Evolutionary conservation across 2,888 invertebrate genomes (phyloP), one percentile per base, ranked within the genome.

Genomic region (Quadroppia sp.): DNA sequence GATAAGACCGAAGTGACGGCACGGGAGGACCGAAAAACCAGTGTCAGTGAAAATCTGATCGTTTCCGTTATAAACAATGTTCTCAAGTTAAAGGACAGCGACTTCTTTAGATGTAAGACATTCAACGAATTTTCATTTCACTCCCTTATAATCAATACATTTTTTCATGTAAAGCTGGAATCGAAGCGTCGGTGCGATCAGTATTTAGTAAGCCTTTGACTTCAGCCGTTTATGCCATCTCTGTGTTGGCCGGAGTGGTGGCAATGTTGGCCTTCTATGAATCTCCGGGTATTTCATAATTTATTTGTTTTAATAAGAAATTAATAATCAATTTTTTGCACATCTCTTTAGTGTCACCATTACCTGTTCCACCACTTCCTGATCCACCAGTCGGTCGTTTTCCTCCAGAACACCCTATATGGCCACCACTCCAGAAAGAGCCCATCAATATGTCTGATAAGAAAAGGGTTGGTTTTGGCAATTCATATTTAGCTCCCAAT

Each of bases 381-480:
- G 74, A 76, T 36, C 76, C 76, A 15, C 76, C 76, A 28, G 76
- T 76, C 25, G 76, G 76, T 9, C 73, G 76, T 20, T 76, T 76
- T 30, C 76, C 76, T 42, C 76, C 76, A 7, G 76, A 76, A 45
- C 74, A 75, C 42, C 76, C 76, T 36, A 67, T 75, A 36, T 75
- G 74, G 75, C 76, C 76, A 20, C 73, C 75, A 71, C 56, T 42
- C 1, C 69, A 42, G n/a, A 40, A 45, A 23, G 69, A 69, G 2
- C 45, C 69, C 1, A 11, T 69, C 1, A 0, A 64, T 11, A 11
- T 15, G 1, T 69, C 69, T 2, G 69, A 69, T 7, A 69, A 69
- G 28, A 69, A 69, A 23, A 42, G 69, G 15, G 25, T 69, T 0
- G 69, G 69, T 25, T 15, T 23, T 17, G 36, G 40, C 13, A 40